Conservation (phyloP, 2,888 invertebrate genomes). For the Cybosia mesomella region DNA sequence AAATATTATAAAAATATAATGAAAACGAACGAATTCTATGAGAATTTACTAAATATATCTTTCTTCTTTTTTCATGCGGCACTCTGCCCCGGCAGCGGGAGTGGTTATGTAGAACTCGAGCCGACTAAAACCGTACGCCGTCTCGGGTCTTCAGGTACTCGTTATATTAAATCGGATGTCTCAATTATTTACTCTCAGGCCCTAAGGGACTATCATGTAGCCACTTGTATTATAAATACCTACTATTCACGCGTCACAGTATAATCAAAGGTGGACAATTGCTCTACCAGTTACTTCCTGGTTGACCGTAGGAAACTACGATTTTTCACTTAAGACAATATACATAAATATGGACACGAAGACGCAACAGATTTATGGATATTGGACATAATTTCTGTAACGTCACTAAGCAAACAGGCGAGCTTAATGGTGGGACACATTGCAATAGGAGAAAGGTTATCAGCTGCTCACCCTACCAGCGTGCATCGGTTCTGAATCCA, state of each 20-base stretch:
- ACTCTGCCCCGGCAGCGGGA: no score
- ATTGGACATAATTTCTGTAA: slow-evolving; percentile 44
- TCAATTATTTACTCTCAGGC: not conserved
- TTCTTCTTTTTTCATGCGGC: no score
- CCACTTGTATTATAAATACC: slow-evolving; percentile 18
- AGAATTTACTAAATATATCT: not conserved
- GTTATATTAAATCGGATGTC: not conserved
- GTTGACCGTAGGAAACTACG: slow-evolving; percentile 59
- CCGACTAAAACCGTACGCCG: no score
- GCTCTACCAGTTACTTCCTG: slow-evolving; percentile 66
- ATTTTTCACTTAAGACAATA: slow-evolving; percentile 72
- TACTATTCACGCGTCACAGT: slow-evolving; percentile 26
- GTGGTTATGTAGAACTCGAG: no score
- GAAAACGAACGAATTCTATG: not conserved
- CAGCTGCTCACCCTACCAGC: not conserved
- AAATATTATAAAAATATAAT: not conserved
- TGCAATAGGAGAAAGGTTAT: not conserved
- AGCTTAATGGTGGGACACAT: not conserved
- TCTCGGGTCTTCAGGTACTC: no score
- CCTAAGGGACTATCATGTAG: slow-evolving; percentile 19
- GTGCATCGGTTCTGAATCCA: not conserved
- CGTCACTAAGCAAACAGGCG: not conserved
- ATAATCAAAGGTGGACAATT: slow-evolving; percentile 57
- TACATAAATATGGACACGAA: slow-evolving; percentile 56
- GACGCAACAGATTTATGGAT: slow-evolving; percentile 62